Evolutionary conservation across 2,888 invertebrate species (phyloP).

Genomic region (Nomada ferruginata): DNA sequence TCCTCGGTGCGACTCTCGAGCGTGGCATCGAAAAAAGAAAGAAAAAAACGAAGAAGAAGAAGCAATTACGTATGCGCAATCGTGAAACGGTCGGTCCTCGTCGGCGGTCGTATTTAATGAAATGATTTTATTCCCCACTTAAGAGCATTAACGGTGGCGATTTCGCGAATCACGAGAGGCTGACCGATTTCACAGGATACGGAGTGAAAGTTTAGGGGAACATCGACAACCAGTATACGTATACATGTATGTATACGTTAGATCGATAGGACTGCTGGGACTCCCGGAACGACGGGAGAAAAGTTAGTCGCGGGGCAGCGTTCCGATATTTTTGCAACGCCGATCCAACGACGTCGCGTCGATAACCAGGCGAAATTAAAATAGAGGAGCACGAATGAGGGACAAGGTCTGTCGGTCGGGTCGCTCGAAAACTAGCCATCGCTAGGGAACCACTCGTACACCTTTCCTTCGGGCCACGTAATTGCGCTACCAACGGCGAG

Average conservation of each 20-base stretch:
- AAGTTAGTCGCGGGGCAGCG: neutral
- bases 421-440: conserved; percentile 13
- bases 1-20: conserved; percentile 12
- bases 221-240: conserved; percentile 16
- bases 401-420: conserved; percentile 26
- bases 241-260: neutral
- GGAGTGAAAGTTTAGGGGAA: conserved; percentile 44
- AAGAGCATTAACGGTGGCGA: neutral
- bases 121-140: neutral
- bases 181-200: conserved; percentile 27
- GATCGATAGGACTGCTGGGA: neutral
- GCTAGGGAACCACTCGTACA: neutral
- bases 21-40: neutral
- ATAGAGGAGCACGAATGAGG: conserved; percentile 10
- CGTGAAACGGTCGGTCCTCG: too few species aligned
- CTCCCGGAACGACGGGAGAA: too few species aligned
- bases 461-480: neutral
- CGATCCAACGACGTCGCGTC: conserved; percentile 6
- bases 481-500: neutral
- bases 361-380: neutral
- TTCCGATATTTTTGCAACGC: conserved; percentile 26
- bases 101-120: too few species aligned
- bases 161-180: conserved; percentile 12
- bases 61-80: neutral
- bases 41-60: neutral